Base-by-base conservation (phyloP, 2,888 invertebrate species). In the Anthophora plumipes region DNA sequence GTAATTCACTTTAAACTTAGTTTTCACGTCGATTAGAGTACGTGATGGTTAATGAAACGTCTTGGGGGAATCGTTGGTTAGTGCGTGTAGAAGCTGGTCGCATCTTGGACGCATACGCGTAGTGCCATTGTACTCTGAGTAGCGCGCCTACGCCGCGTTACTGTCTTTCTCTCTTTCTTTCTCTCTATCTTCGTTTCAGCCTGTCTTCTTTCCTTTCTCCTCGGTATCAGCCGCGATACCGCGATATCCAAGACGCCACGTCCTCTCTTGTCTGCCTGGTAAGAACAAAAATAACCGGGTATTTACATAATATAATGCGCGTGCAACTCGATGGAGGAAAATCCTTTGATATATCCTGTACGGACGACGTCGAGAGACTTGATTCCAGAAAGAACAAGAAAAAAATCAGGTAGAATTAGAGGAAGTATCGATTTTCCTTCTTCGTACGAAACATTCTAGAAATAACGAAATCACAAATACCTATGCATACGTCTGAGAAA, bases 241-340 rank as follows among this genome's bases (percentile, higher is more conserved):
- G 64, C 78, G 76, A 83, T 80, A 74, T 71, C 73, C 70, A 68
- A 72, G 67, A 43, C 76, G 60, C 67, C 31, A 25, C 72, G 75
- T 71, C 55, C 71, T 59, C 68, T 60, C 52, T 68, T 22, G 84
- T 71, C 69, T 69, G 83, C 57, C 54, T 25, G 39, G 37, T 20
- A 71, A 8, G 63, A 77, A 81, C 79, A 64, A 81, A 88, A 88
- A 87, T 88, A 88, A 75, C 76, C 61, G 71, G 84, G 69, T 82
- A 88, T 88, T 88, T 88, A 77, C 87, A 88, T 88, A 88, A 88
- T 84, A 82, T 74, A 87, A 88, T 82, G 82, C 85, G 81, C 68
- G 60, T 59, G 46, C 64, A 59, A 76, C 64, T 61, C 70, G 67
- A 70, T 67, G 67, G 77, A 73, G 60, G 75, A 74, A n/a, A 31